phyloP scores from a whole-genome alignment of 2,888 invertebrate species.

The Drosophila sordidula region DNA sequence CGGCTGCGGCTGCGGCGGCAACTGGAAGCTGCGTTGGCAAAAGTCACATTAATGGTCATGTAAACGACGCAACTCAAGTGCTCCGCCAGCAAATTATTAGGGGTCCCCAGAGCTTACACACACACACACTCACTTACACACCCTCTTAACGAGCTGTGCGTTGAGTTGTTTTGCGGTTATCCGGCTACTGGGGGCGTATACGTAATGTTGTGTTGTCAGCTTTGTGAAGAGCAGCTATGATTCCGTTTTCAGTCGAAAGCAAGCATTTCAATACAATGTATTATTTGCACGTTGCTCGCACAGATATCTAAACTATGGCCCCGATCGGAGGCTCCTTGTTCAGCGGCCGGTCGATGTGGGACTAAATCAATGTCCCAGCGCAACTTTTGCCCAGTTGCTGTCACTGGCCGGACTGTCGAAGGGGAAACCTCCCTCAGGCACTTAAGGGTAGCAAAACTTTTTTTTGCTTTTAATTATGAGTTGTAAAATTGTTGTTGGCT shows the following conservation, averaged over 20 bases:
- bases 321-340: background rate
- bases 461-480: constrained; percentile 30
- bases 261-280: background rate
- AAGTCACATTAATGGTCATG: constrained; percentile 76
- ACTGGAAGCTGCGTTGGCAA: constrained; percentile 63
- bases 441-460: constrained; percentile 19
- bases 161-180: constrained; percentile 38
- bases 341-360: too few species aligned
- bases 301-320: constrained; percentile 3
- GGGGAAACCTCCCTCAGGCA: constrained; percentile 20
- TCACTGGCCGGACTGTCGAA: constrained; percentile 10
- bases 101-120: constrained; percentile 38
- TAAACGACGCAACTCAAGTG: constrained; percentile 70
- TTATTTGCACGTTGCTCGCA: background rate
- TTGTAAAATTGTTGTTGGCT: constrained; percentile 33
- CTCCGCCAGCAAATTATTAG: constrained; percentile 72
- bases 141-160: constrained; percentile 48
- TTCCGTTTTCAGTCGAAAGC: background rate
- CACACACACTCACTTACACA: constrained; percentile 2
- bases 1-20: constrained; percentile 3
- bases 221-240: constrained; percentile 12
- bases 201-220: constrained; percentile 36
- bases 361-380: background rate
- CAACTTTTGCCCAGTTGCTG: background rate
- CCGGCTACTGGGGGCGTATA: constrained; percentile 30